phyloP scores from a whole-genome alignment of 1,140 invertebrate genomes.

The Mycetomoellerius zeteki region DNA sequence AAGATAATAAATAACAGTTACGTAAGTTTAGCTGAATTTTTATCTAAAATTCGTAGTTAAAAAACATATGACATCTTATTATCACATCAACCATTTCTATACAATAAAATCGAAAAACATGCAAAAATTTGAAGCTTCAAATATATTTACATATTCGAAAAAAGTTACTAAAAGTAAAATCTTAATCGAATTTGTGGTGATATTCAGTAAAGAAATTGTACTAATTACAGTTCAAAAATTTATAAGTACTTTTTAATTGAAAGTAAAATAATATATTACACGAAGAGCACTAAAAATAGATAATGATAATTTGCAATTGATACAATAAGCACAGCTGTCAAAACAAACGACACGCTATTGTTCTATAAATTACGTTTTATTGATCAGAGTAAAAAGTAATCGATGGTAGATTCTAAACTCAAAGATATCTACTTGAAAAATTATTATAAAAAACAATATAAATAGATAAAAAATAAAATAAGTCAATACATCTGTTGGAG shows the following conservation, averaged over 20 bases:
- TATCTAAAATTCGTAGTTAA: not conserved
- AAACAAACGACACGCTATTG: constrained; percentile 8
- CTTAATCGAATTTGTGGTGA: not conserved
- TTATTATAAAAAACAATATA: not conserved
- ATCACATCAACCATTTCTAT: not conserved
- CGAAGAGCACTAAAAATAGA: not conserved
- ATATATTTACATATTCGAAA: not conserved
- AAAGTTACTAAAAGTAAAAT: not conserved
- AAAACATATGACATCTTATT: not conserved
- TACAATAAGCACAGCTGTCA: not conserved
- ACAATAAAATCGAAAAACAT: not conserved
- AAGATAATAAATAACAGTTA: not conserved
- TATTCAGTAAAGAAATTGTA: not conserved
- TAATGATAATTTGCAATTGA: not conserved
- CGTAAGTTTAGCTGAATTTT: not conserved
- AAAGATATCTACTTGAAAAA: not conserved
- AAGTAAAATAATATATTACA: not conserved
- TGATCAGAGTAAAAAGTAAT: not conserved
- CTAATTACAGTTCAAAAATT: constrained; percentile 1
- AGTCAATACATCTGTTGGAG: not conserved
- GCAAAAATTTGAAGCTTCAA: not conserved
- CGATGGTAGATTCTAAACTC: not conserved
- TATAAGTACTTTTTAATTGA: not conserved
- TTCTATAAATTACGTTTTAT: not conserved
- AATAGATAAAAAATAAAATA: not conserved